Evolutionary conservation across 2,113 vertebrate genomes (phyloP).

Genomic region (Oncorhynchus tshawytscha): DNA sequence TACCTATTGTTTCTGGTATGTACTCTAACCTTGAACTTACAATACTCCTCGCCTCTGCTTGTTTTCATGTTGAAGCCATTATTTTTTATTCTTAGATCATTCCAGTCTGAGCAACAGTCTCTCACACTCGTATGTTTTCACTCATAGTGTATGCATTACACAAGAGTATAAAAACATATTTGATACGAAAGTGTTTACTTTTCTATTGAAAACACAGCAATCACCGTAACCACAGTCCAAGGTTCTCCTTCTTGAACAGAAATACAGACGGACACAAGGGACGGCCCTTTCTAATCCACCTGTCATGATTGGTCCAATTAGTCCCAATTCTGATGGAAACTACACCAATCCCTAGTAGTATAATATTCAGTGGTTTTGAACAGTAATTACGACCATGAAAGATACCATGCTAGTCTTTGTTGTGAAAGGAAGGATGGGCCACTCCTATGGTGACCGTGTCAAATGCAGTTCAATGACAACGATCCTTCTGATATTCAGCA

Average conservation of each 20-base stretch:
- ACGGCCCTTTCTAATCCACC: not conserved
- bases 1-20: not conserved
- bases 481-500: not conserved
- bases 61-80: not conserved
- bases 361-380: not conserved
- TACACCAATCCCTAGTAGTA: not conserved
- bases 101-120: not conserved
- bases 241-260: not conserved
- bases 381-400: not conserved
- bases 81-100: not conserved
- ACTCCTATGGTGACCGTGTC: constrained; percentile 15
- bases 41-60: not conserved
- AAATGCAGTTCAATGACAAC: constrained; percentile 24
- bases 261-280: not conserved
- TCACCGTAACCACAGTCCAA: not conserved
- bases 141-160: not conserved
- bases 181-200: not conserved
- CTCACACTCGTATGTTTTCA: not conserved
- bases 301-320: not conserved
- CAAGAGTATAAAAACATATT: not conserved
- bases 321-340: too few species aligned
- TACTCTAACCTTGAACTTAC: not conserved
- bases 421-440: not conserved
- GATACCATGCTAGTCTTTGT: too few species aligned
- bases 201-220: not conserved